These are phyloP conservation scores for Ia io DNA, from an alignment of 2,113 vertebrate genomes.

Conservation along the genomic window DNA sequence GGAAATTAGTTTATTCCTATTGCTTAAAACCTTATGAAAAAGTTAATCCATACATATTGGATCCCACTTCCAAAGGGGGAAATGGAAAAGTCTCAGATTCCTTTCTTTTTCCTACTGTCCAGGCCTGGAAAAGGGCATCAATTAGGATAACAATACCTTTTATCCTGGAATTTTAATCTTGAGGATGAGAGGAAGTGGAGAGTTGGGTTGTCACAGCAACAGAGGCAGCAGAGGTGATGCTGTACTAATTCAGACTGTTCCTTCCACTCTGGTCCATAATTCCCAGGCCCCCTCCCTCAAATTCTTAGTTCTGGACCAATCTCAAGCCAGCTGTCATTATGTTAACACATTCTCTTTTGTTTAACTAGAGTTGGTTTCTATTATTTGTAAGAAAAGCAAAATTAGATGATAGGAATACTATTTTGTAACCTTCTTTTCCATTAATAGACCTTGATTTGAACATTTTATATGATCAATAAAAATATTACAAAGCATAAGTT, in stretches of 20 bases:
- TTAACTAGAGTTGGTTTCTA: background rate
- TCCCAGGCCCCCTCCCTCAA: background rate
- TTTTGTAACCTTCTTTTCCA: background rate
- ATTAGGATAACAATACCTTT: background rate
- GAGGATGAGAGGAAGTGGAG: background rate
- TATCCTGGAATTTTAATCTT: background rate
- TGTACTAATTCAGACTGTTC: background rate
- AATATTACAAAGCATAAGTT: background rate
- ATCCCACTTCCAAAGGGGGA: background rate
- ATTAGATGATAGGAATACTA: background rate
- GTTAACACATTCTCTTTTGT: background rate
- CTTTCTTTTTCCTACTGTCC: background rate
- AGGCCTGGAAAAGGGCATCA: background rate
- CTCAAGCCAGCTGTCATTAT: background rate
- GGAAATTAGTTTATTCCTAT: background rate
- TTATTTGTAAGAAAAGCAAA: slow-evolving; percentile 21
- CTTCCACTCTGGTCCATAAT: background rate
- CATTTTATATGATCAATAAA: background rate
- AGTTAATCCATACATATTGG: background rate
- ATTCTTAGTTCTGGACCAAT: background rate
- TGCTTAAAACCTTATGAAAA: background rate
- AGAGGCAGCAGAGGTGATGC: background rate
- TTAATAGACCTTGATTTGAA: background rate
- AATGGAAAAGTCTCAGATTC: background rate
- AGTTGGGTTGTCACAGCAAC: background rate